Evolutionary conservation across 2,888 invertebrate species (phyloP), one percentile per base, ranked within the genome.

Genomic region (Agrochola lota): DNA sequence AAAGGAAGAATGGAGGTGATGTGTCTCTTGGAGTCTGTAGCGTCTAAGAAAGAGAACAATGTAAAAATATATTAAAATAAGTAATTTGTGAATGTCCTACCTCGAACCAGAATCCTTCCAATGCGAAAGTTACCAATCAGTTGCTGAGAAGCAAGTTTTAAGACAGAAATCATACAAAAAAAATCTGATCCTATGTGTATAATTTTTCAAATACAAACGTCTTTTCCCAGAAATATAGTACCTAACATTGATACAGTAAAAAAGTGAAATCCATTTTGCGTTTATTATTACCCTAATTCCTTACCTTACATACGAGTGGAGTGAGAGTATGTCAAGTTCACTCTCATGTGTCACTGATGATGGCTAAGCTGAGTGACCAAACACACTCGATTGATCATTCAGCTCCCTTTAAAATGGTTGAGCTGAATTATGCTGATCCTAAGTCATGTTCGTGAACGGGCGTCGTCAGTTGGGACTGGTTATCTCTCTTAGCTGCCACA

Each of bases 31-130:
- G 30, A 30, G 30, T 30, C 30, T 30, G 30, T 30, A 30, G 23
- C 68, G 20, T 52, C 30, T 62, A 67, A 15, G 63, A 74, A 20
- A 69, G 64, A 11, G 30, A 76, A 15, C 9, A 55, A 55, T 23
- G 55, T 64, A 68, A 35, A 76, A 2, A 23, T 12, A 6, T 23
- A 55, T 55, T 75, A 60, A 71, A 72, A 15, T 72, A 80, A 17
- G n/a, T 80, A 9, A 63, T 59, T 64, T 80, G 76, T 74, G 62
- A 80, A 62, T 74, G 84, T 52, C 68, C 60, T 43, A 30, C 76
- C 1, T 43, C 0, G 30, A 68, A 71, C 15, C 49, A 0, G 68
- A 72, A 26, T 26, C n/a, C 40, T 46, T 71, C 5, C 12, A 46
- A 26, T 30, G 52, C 17, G 35, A 35, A 52, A 35, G 9, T 15